Percentiles rank a stretch among this genome's conserved stretches.
Evolutionary conservation across 2,888 invertebrate species (phyloP).

Genomic region (Villa cingulata): DNA sequence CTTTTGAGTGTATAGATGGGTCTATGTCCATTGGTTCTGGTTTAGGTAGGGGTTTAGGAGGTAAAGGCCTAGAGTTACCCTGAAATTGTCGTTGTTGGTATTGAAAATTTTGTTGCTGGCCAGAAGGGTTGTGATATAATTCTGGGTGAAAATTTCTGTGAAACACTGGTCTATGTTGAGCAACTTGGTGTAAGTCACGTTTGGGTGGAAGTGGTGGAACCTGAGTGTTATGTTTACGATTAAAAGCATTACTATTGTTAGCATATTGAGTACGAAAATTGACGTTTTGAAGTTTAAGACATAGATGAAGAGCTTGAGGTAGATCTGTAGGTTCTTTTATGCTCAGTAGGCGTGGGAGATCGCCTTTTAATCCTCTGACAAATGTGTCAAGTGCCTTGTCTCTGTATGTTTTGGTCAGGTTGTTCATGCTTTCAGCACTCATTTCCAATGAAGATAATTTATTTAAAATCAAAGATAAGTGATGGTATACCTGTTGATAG

Average conservation of each 20-base stretch:
- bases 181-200: not conserved
- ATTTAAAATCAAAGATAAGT: slow-evolving; percentile 1
- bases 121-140: not conserved
- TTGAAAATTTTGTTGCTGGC: not conserved
- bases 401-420: not conserved
- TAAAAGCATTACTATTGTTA: not conserved
- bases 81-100: not conserved
- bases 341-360: not conserved
- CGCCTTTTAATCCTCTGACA: not conserved
- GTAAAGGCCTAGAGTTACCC: not conserved
- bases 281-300: not conserved
- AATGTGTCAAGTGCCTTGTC: not conserved
- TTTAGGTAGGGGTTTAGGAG: slow-evolving; percentile 8
- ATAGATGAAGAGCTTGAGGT: slow-evolving; percentile 1
- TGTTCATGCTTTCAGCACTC: not conserved
- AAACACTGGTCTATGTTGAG: not conserved
- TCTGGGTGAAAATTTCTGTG: not conserved
- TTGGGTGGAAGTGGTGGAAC: not conserved
- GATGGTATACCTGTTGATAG: not conserved
- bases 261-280: not conserved
- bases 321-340: not conserved
- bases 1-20: slow-evolving; percentile 5
- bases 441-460: not conserved
- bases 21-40: slow-evolving; percentile 13
- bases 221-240: not conserved